Base-by-base conservation (phyloP, 2,888 invertebrate species). In the Dinocampus coccinellae region DNA sequence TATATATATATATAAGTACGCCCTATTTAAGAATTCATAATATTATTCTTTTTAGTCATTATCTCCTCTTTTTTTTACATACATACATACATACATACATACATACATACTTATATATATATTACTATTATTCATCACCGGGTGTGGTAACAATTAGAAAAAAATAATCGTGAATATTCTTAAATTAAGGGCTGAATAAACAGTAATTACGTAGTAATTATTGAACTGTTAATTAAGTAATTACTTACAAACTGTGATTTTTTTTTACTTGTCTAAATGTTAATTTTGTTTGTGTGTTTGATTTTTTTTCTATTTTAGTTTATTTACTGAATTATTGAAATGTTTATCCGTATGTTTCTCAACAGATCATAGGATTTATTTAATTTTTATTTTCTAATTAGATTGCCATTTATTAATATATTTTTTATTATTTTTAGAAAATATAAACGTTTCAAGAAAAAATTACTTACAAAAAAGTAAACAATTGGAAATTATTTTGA, bases 211-310 rank as follows among this genome's bases (percentile, higher is more conserved):
- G n/a, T n/a, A n/a, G n/a, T n/a, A n/a, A n/a, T n/a, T n/a, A n/a
- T n/a, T n/a, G n/a, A n/a, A n/a, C n/a, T n/a, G n/a, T n/a, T n/a
- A 66, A 58, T 66, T 70, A 71, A 67, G 71, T 66, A 55, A 67
- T 71, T 66, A 71, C 66, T 71, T 71, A 71, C 62, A 71, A 67
- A 52, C 71, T 71, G 71, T 71, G 71, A 71, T 71, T 71, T 70
- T 71, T n/a, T n/a, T 71, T 71, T 60, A 71, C 71, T 66, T 62
- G 66, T 66, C 66, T 47, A 11, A 53, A 58, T 36, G 60, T 33
- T 20, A 68, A 34, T 61, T 69, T n/a, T n/a, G n/a, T n/a, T n/a
- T n/a, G n/a, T n/a, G n/a, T 70, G 62, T 64, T 62, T 55, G 70
- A 71, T 39, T 26, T 62, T 7, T 36, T 26, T 55, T 6, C 61